Base-by-base conservation (phyloP, 2,888 invertebrate genomes). In the Steinernema scapterisci region DNA sequence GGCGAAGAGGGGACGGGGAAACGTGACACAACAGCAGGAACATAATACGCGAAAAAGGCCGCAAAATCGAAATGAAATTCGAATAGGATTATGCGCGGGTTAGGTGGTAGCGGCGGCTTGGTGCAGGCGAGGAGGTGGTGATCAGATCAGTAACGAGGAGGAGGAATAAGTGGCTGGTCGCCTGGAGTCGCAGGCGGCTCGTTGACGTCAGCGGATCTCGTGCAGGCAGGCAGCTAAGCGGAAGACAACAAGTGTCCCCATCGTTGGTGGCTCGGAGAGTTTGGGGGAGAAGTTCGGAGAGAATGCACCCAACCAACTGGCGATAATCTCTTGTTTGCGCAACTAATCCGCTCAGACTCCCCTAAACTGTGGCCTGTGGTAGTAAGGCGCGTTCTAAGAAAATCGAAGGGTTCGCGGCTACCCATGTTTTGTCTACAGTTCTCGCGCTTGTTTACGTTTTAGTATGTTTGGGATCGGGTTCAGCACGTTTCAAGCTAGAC, bases 171-270 rank as follows among this genome's bases (percentile, higher is more conserved):
- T n/a, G n/a, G n/a, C n/a, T n/a, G n/a, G n/a, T n/a, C n/a, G n/a
- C n/a, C n/a, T n/a, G n/a, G n/a, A n/a, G n/a, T n/a, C n/a, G n/a
- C n/a, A n/a, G n/a, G n/a, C n/a, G n/a, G n/a, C n/a, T n/a, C n/a
- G n/a, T 48, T 38, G 63, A 63, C 63, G 63, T 63, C 63, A 63
- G 16, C 51, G 31, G 31, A 63, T 31, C 63, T 54, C 25, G 54
- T 23, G 23, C 23, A 13, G 21, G 54, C 54, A 11, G 45, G 16
- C n/a, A 44, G 45, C 7, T 16, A 44, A 7, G 45, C 7, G 16
- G 16, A 16, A 23, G 63, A 54, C 23, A 25, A 11, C 21, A 21
- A 54, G 54, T 23, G 54, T 54, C 54, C 54, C 63, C 63, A n/a
- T n/a, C n/a, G n/a, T n/a, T n/a, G n/a, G n/a, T n/a, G n/a, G n/a